phyloP scores from a whole-genome alignment of 2,797 vertebrate species.

The Xyrichtys novacula region DNA sequence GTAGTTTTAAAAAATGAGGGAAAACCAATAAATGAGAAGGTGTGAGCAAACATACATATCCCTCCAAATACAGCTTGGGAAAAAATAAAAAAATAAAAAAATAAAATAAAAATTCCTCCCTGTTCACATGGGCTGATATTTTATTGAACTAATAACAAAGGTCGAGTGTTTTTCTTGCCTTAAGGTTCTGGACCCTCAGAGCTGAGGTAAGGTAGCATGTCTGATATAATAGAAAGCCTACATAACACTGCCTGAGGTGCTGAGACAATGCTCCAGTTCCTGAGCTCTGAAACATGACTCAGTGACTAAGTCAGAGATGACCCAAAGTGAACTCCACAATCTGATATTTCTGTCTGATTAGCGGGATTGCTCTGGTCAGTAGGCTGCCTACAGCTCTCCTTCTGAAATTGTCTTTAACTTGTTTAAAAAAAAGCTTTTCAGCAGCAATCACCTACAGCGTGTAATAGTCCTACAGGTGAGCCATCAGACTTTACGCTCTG shows the following conservation, averaged over 20 bases:
- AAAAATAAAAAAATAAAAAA: not conserved
- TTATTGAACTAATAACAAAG: slow-evolving; percentile 15
- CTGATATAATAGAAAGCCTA: slow-evolving; percentile 7
- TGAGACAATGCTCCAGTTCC: not conserved
- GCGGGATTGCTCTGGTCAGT: slow-evolving; percentile 6
- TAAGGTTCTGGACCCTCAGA: slow-evolving; percentile 3
- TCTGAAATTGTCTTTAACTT: slow-evolving; percentile 18
- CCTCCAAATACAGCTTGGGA: too few species aligned
- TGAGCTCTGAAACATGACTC: not conserved
- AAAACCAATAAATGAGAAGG: too few species aligned
- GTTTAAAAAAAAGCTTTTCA: slow-evolving; percentile 45
- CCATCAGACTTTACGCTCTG: slow-evolving; percentile 22
- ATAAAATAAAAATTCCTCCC: slow-evolving; percentile 8
- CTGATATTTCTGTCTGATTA: slow-evolving; percentile 36
- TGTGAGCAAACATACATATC: too few species aligned
- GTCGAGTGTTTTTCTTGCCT: slow-evolving; percentile 2
- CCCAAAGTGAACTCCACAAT: slow-evolving; percentile 13
- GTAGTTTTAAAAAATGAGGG: too few species aligned
- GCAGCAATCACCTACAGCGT: slow-evolving; percentile 39
- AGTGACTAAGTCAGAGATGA: slow-evolving; percentile 19
- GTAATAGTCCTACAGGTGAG: slow-evolving; percentile 46
- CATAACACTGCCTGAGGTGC: slow-evolving; percentile 17
- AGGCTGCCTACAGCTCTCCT: slow-evolving; percentile 24
- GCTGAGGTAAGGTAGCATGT: slow-evolving; percentile 14
- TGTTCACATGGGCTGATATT: not conserved